Conservation (phyloP, 2,888 invertebrate genomes). For the Drosophila anomalata region DNA sequence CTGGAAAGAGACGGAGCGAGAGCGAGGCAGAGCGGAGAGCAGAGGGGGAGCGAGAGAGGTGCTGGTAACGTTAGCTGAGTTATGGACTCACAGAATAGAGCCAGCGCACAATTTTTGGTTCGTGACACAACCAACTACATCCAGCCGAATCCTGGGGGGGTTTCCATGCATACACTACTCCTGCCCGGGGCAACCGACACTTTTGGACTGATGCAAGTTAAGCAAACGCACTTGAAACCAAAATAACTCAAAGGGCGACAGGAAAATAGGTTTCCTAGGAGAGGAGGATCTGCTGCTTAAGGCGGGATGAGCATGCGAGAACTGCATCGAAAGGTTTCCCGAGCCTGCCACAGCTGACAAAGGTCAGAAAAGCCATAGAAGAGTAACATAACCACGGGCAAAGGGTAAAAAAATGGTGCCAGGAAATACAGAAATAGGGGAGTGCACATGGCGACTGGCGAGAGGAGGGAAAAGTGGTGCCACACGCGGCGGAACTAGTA, state of each 20-base stretch:
- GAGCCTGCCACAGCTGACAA: neutral
- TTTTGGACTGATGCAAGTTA: neutral
- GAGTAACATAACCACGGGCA: neutral
- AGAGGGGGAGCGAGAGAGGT: slow-evolving; percentile 1
- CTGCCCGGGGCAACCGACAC: neutral
- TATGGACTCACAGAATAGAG: slow-evolving; percentile 68
- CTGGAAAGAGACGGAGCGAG: slow-evolving; percentile 2
- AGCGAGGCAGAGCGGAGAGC: neutral
- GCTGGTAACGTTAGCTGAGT: slow-evolving; percentile 42
- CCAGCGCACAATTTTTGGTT: slow-evolving; percentile 40
- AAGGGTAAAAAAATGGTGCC: neutral
- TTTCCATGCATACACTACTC: neutral
- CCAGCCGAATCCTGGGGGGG: slow-evolving; percentile 38
- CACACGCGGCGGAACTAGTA: neutral
- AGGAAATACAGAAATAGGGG: neutral
- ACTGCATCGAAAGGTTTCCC: neutral
- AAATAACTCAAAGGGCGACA: neutral
- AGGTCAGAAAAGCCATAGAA: neutral
- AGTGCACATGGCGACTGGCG: neutral
- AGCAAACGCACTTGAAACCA: neutral
- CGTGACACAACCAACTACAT: slow-evolving; percentile 36
- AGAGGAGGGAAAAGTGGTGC: slow-evolving; percentile 10
- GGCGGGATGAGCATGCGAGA: too few species aligned
- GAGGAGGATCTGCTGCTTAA: too few species aligned
- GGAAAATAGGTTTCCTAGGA: too few species aligned